phyloP scores from a whole-genome alignment of 1,140 invertebrate species.

The Drosophila teissieri region DNA sequence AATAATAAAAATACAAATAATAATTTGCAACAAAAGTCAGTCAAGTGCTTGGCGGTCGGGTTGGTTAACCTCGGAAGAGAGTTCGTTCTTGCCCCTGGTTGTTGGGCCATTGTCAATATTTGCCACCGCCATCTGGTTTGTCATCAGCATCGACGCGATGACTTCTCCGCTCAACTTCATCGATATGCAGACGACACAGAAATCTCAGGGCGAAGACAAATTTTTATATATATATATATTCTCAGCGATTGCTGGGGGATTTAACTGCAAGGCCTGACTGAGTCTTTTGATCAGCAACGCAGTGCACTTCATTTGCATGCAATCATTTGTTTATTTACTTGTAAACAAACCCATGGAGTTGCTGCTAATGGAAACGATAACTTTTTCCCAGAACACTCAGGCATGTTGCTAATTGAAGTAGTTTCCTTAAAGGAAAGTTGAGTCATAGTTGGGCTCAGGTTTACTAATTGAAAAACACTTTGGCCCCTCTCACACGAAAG shows the following conservation, averaged over 20 bases:
- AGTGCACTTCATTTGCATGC: conserved; percentile 65
- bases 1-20: conserved; percentile 62
- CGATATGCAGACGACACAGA: conserved; percentile 60
- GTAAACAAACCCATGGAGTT: conserved; percentile 36
- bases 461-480: conserved; percentile 1
- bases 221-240: conserved; percentile 10
- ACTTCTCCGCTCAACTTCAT: conserved; percentile 46
- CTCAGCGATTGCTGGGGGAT: conserved; percentile 5
- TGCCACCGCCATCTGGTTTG: conserved; percentile 46
- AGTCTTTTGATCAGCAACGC: conserved; percentile 44
- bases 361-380: conserved; percentile 53
- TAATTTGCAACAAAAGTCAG: conserved; percentile 80
- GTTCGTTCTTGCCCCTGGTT: conserved; percentile 36
- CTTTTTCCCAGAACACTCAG: conserved; percentile 13
- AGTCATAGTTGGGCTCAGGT: conserved; percentile 19
- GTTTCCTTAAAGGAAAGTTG: conserved; percentile 29
- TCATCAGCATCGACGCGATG: conserved; percentile 50
- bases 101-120: conserved; percentile 65
- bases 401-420: conserved; percentile 44
- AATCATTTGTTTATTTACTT: conserved; percentile 65
- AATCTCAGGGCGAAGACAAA: conserved; percentile 50
- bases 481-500: neutral
- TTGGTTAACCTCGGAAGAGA: conserved; percentile 43
- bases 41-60: conserved; percentile 61
- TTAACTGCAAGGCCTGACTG: conserved; percentile 29